These are phyloP conservation scores for Drosophila littoralis DNA, from an alignment of 1,140 invertebrate genomes.

Conservation along the genomic window DNA sequence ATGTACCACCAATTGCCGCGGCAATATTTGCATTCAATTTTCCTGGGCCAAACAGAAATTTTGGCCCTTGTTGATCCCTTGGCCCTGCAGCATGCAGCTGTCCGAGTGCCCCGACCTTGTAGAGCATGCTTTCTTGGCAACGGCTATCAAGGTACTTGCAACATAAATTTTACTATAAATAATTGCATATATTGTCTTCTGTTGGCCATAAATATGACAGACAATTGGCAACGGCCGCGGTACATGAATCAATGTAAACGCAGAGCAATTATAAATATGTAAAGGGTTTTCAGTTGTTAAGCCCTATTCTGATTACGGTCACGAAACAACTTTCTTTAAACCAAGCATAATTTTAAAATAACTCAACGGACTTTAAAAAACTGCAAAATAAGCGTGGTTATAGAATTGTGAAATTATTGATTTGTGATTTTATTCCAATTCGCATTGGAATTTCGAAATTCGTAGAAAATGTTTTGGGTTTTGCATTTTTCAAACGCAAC, in stretches of 20 bases:
- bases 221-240: conserved; percentile 15
- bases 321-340: not conserved
- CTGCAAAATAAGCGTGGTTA: no score
- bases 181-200: conserved; percentile 28
- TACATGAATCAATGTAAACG: not conserved
- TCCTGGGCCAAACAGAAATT: not conserved
- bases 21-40: conserved; percentile 41
- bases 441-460: no score
- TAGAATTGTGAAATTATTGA: no score
- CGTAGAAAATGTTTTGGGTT: no score
- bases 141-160: conserved; percentile 17
- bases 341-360: no score
- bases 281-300: not conserved
- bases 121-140: conserved; percentile 39
- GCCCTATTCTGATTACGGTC: no score
- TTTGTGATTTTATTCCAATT: no score
- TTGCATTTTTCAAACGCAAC: no score
- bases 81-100: conserved; percentile 29
- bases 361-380: no score
- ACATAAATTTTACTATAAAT: conserved; percentile 45
- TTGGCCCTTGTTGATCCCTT: conserved; percentile 9
- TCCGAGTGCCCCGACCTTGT: conserved; percentile 17
- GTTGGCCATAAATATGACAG: conserved; percentile 19
- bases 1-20: conserved; percentile 23
- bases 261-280: conserved; percentile 1